These are phyloP conservation scores for Mystacides longicornis DNA, from an alignment of 2,888 invertebrate genomes.

Conservation along the genomic window DNA sequence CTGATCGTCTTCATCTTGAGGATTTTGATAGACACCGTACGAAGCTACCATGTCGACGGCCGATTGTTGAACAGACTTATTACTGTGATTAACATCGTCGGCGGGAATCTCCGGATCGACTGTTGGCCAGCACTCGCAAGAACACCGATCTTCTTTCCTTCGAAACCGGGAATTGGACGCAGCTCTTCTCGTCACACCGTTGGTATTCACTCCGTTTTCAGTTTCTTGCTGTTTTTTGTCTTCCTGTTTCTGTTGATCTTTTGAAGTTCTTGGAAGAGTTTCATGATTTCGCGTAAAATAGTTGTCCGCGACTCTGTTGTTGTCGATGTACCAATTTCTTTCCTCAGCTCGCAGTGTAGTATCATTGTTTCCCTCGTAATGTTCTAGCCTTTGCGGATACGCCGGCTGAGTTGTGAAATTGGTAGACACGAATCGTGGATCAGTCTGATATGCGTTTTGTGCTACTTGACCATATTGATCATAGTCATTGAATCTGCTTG, in stretches of 20 bases:
- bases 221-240: conserved; percentile 31
- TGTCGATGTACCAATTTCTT: conserved; percentile 48
- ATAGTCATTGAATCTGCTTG: conserved; percentile 17
- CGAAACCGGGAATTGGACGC: conserved; percentile 28
- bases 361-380: conserved; percentile 48
- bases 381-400: conserved; percentile 36
- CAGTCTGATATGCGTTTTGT: conserved; percentile 16
- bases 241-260: conserved; percentile 47
- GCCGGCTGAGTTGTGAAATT: conserved; percentile 11
- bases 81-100: conserved; percentile 38
- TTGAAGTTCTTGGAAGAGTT: conserved; percentile 40
- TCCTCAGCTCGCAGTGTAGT: conserved; percentile 47
- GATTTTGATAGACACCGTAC: conserved; percentile 47
- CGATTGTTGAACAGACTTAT: conserved; percentile 42
- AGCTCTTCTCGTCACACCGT: conserved; percentile 17
- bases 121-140: conserved; percentile 49
- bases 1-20: conserved; percentile 39
- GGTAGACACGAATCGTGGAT: conserved; percentile 17
- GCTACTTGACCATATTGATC: conserved; percentile 21
- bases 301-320: conserved; percentile 38
- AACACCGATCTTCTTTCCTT: conserved; percentile 45
- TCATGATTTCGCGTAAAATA: conserved; percentile 32
- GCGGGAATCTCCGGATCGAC: conserved; percentile 16
- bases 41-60: conserved; percentile 49
- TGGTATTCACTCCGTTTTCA: conserved; percentile 9